phyloP scores from a whole-genome alignment of 1,140 invertebrate species.

The Neoseiulus cucumeris region DNA sequence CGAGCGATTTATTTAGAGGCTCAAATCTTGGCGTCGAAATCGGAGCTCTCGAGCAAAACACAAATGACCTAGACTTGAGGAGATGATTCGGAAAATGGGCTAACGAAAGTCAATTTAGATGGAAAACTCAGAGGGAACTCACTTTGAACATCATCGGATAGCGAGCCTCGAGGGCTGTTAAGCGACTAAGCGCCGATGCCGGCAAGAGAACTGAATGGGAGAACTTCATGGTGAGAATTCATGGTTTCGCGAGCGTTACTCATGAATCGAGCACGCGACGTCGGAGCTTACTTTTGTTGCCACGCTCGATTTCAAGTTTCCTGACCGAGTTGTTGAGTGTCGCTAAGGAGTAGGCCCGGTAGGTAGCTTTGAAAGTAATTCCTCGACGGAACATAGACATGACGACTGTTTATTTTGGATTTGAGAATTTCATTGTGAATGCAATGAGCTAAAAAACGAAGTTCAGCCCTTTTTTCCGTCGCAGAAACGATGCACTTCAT shows the following conservation, averaged over 20 bases:
- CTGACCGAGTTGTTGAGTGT: neutral
- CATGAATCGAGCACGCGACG: neutral
- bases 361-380: too few species aligned
- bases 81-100: too few species aligned
- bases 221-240: neutral
- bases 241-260: neutral
- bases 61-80: too few species aligned
- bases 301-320: neutral
- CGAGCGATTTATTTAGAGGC: too few species aligned
- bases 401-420: too few species aligned
- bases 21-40: too few species aligned
- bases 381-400: too few species aligned
- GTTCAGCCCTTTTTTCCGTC: too few species aligned
- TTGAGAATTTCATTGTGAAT: too few species aligned
- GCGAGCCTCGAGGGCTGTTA: neutral
- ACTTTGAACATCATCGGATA: constrained; percentile 2
- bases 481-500: too few species aligned
- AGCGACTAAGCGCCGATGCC: neutral
- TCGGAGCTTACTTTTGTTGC: neutral
- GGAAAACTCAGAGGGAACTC: neutral
- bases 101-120: neutral
- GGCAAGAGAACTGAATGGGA: neutral
- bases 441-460: too few species aligned
- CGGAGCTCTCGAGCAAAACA: too few species aligned
- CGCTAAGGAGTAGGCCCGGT: neutral